Evolutionary conservation across 2,888 invertebrate genomes (phyloP), one percentile per base, ranked within the genome.

Genomic region (Drosophila neonasuta): DNA sequence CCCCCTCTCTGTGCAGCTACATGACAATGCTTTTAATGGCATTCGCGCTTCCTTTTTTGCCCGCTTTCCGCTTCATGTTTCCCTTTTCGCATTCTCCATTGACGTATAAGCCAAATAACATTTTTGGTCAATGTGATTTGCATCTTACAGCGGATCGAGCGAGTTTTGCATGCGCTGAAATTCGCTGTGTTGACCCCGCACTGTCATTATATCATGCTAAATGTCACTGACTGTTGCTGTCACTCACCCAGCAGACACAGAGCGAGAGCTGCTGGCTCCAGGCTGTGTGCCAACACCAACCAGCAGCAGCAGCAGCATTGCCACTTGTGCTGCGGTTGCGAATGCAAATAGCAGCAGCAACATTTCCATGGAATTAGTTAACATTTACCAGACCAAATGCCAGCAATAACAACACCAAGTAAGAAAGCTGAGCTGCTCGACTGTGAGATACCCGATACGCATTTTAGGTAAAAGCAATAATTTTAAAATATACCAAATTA

Each of bases 321-420:
- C 36, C 29, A 15, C 41, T 44, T 41, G 60, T 59, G 51, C 64
- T 81, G 77, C 61, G 74, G 82, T 69, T 68, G 51, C 77, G 67
- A 79, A 84, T 82, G 82, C 82, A 82, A 82, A 87, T 81, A 76
- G 78, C 74, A 57, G 57, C 61, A 63, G 20, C 36, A 80, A 65
- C 86, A 71, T 82, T 86, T 80, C 86, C 88, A 86, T 87, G 74
- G 88, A 87, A 86, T 86, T 88, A 86, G 88, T 88, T 86, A 87
- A 87, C 86, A 85, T 86, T 88, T 87, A 86, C 88, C 77, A 79
- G 34, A 72, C 74, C 74, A 73, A 73, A 71, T 69, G 74, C 72
- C 77, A 57, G 46, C 75, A 67, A 69, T 59, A 66, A 66, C 59
- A 75, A 60, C 54, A 45, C 56, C 67, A 54, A 50, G 24, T 24